phyloP scores from a whole-genome alignment of 2,888 invertebrate species.

The Nymphalis polychloros region DNA sequence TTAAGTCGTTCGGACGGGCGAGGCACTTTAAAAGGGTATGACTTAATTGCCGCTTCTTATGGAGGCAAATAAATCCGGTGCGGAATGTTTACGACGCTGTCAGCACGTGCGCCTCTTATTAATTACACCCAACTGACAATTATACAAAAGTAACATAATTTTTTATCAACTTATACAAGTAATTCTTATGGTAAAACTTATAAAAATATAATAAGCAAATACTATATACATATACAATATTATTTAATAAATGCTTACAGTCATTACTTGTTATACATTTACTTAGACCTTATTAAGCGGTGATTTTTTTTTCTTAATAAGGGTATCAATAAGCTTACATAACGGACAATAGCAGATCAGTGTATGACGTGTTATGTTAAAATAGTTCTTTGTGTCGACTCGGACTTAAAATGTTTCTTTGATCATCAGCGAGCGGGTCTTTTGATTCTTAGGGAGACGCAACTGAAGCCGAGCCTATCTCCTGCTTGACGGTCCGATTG shows the following conservation, averaged over 20 bases:
- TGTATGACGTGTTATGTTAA: constrained; percentile 66
- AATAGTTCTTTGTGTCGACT: constrained; percentile 65
- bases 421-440: constrained; percentile 45
- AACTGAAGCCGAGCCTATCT: constrained; percentile 48
- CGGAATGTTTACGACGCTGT: constrained; percentile 52
- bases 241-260: not conserved
- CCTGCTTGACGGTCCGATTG: constrained; percentile 70
- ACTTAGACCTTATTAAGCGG: constrained; percentile 36
- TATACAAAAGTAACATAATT: constrained; percentile 30
- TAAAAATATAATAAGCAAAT: constrained; percentile 1
- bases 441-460: constrained; percentile 39
- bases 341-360: constrained; percentile 54
- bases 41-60: constrained; percentile 66
- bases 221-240: not conserved
- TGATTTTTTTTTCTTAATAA: constrained; percentile 44
- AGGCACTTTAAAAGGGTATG: constrained; percentile 63
- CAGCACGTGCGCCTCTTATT: constrained; percentile 61
- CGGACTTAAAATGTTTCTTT: constrained; percentile 53
- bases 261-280: not conserved
- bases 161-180: constrained; percentile 21
- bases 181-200: constrained; percentile 10
- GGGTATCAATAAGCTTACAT: constrained; percentile 54
- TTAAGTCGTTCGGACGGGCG: constrained; percentile 53
- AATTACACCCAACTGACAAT: constrained; percentile 44
- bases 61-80: constrained; percentile 57